Evolutionary conservation across 1,140 invertebrate genomes (phyloP).

Genomic region (Littorina saxatilis): DNA sequence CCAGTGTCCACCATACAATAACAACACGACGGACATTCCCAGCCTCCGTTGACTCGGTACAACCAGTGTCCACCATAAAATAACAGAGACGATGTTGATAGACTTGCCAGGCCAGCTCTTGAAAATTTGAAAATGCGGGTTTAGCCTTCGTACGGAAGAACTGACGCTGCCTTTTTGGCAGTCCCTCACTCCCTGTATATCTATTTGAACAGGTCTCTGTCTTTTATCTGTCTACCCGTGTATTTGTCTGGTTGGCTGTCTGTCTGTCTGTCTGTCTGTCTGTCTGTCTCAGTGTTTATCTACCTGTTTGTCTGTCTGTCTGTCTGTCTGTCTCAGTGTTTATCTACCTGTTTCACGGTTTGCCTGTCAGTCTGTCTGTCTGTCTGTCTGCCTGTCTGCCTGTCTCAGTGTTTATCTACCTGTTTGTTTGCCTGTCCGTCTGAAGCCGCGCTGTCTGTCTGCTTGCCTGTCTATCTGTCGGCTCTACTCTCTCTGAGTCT

Average conservation of each 20-base stretch:
- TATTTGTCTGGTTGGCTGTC: neutral
- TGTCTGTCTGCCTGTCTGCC: neutral
- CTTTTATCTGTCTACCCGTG: neutral
- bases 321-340: neutral
- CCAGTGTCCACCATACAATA: too few species aligned
- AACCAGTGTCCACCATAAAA: too few species aligned
- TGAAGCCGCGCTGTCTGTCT: neutral
- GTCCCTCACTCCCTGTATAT: too few species aligned
- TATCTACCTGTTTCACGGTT: neutral
- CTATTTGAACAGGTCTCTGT: neutral
- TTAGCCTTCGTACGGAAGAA: too few species aligned
- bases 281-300: neutral
- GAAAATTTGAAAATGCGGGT: too few species aligned
- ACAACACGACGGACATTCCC: too few species aligned
- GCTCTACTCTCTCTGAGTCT: too few species aligned
- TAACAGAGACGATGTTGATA: too few species aligned
- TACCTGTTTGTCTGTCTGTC: neutral
- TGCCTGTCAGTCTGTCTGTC: neutral
- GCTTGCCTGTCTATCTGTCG: neutral
- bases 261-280: constrained; percentile 1
- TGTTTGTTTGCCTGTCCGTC: neutral
- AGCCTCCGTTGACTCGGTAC: too few species aligned
- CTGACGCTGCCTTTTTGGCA: too few species aligned
- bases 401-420: too few species aligned
- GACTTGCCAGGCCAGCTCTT: too few species aligned